Base-by-base conservation (phyloP, 2,113 vertebrate genomes). In the Egretta garzetta region DNA sequence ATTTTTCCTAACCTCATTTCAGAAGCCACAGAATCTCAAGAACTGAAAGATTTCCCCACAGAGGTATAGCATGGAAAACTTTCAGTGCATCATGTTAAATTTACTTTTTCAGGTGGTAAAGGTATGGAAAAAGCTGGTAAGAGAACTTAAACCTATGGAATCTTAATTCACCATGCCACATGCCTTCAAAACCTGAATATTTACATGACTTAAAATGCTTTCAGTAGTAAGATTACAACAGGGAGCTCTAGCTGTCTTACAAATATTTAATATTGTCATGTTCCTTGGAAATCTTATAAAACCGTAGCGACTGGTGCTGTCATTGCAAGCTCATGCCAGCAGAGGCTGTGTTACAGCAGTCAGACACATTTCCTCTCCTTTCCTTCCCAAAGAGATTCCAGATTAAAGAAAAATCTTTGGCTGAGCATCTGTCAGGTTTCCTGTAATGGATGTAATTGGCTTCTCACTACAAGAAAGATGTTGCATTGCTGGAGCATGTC, bases 291-390 rank as follows among this genome's bases (percentile, higher is more conserved):
- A 87, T 47, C 64, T 30, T 39, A 37, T 10, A 67, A 74, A 86
- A 21, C 20, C 10, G 5, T 21, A 4, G 2, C 20, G 15, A 63
- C 23, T 12, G 9, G 2, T 55, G 33, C 21, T 86, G 26, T 53
- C 71, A 71, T 55, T 68, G 28, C 53, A 92, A 79, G 9, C 3
- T 53, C 5, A 2, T 19, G 5, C 22, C 56, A 70, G n/a, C 24
- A 68, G 72, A 80, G 37, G 26, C 26, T 66, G 37, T 37, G 14
- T 56, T 71, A 41, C 35, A 63, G 7, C 43, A 74, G 39, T 33
- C 0, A 0, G 35, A 59, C 19, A 33, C 2, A 28, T 49, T 80
- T 24, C 30, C 8, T 49, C 35, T 80, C 18, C 19, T 15, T 47
- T 66, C 8, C 15, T 68, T 70, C 20, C 43, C 24, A 55, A 66